Conservation (phyloP, 2,797 vertebrate genomes). For the Pseudomugil gertrudae region DNA sequence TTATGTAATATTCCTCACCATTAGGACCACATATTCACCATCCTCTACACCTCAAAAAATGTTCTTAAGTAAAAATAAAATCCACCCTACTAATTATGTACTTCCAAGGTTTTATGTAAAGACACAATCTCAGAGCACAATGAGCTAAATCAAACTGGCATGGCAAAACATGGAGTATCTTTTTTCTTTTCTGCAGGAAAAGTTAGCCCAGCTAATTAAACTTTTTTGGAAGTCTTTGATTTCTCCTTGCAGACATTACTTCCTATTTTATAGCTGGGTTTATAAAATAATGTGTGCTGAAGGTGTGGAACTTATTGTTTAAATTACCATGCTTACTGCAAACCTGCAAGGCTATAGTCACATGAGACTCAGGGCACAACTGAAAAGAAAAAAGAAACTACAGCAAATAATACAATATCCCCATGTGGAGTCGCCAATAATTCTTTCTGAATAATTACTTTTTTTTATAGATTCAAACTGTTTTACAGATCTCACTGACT, state of each 20-base stretch:
- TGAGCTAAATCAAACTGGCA: conserved; percentile 26
- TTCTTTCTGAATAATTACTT: conserved; percentile 73
- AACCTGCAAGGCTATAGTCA: conserved; percentile 45
- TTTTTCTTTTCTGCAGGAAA: conserved; percentile 30
- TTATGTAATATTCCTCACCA: conserved; percentile 18
- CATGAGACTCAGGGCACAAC: conserved; percentile 46
- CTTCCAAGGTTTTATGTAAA: conserved; percentile 33
- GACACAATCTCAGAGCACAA: conserved; percentile 36
- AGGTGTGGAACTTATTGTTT: conserved; percentile 61
- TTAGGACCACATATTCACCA: conserved; percentile 42
- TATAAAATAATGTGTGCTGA: conserved; percentile 60
- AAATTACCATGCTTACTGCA: conserved; percentile 58
- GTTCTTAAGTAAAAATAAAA: no score
- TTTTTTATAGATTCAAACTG: conserved; percentile 72
- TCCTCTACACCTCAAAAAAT: conserved; percentile 58
- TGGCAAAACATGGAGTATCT: conserved; percentile 6
- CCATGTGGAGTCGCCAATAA: conserved; percentile 48
- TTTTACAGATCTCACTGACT: conserved; percentile 44
- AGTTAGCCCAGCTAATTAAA: conserved; percentile 67
- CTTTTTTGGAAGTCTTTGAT: conserved; percentile 41
- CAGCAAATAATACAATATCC: conserved; percentile 48
- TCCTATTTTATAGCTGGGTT: conserved; percentile 36
- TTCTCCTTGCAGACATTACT: conserved; percentile 30
- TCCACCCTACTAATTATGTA: not conserved
- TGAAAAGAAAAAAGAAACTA: conserved; percentile 44